Evolutionary conservation across 2,888 invertebrate genomes (phyloP).

Genomic region (Entomobrya multifasciata): DNA sequence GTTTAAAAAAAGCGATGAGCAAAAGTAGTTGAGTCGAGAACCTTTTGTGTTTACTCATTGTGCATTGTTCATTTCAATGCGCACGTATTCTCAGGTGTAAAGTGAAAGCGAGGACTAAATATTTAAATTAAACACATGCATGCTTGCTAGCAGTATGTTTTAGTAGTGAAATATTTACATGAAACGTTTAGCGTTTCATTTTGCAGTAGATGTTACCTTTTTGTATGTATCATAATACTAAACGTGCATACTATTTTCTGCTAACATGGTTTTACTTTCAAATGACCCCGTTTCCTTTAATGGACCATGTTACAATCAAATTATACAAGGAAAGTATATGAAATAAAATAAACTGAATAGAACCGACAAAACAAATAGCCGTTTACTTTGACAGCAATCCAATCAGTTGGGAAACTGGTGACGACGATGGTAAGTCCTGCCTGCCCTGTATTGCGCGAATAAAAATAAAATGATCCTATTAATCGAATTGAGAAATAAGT

Average conservation of each 20-base stretch:
- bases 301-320: neutral
- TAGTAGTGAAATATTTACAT: neutral
- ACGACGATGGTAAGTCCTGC: too few species aligned
- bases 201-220: too few species aligned
- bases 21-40: neutral
- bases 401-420: neutral
- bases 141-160: too few species aligned
- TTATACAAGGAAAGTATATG: neutral
- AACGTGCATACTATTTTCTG: neutral
- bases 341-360: too few species aligned
- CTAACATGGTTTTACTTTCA: neutral
- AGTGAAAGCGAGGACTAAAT: slow-evolving; percentile 1
- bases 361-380: too few species aligned
- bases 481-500: neutral
- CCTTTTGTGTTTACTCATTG: too few species aligned
- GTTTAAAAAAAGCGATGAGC: neutral
- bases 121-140: slow-evolving; percentile 21
- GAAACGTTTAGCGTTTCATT: slow-evolving; percentile 22
- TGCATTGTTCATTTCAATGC: too few species aligned
- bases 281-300: slow-evolving; percentile 21
- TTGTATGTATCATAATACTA: too few species aligned
- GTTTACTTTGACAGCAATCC: neutral
- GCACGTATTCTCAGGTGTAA: slow-evolving; percentile 13
- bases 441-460: too few species aligned
- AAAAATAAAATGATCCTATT: neutral